Evolutionary conservation across 2,888 invertebrate genomes (phyloP).

Genomic region (Cheilosia urbana): DNA sequence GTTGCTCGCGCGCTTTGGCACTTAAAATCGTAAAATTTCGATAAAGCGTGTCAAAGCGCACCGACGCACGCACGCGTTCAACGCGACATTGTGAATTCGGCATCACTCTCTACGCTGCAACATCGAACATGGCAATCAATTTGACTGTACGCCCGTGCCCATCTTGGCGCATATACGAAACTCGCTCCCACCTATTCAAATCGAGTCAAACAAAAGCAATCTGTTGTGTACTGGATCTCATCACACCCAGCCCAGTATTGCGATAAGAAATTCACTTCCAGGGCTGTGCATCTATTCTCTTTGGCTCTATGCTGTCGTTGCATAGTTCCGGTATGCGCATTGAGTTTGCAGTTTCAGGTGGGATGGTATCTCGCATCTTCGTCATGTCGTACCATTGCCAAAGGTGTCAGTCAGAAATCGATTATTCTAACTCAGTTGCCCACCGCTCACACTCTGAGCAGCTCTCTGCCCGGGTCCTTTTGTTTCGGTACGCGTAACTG

Average conservation of each 20-base stretch:
- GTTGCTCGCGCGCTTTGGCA: too few species aligned
- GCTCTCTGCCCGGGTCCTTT: constrained; percentile 3
- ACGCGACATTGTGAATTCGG: too few species aligned
- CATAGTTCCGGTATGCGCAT: background rate
- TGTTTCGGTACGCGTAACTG: constrained; percentile 14
- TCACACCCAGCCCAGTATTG: constrained; percentile 13
- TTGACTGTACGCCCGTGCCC: background rate
- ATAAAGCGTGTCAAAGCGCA: too few species aligned
- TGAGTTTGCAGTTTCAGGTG: constrained; percentile 6
- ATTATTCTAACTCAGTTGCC: constrained; percentile 54
- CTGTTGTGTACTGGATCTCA: constrained; percentile 11
- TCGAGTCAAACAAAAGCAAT: constrained; percentile 30
- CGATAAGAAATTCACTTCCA: constrained; percentile 20
- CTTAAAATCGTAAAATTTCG: too few species aligned
- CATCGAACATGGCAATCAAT: constrained; percentile 34
- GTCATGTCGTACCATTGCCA: constrained; percentile 36
- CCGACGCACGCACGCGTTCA: too few species aligned
- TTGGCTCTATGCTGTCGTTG: background rate
- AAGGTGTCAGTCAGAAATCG: constrained; percentile 64
- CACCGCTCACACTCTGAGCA: background rate
- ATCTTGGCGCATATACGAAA: background rate
- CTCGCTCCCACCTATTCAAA: background rate
- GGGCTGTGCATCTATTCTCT: constrained; percentile 26
- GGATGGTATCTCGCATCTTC: background rate
- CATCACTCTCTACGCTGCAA: background rate